A percentile compares a stretch with the other conserved stretches of the same genome.
phyloP scores from a whole-genome alignment of 2,888 invertebrate species.

The Helleia helle region DNA sequence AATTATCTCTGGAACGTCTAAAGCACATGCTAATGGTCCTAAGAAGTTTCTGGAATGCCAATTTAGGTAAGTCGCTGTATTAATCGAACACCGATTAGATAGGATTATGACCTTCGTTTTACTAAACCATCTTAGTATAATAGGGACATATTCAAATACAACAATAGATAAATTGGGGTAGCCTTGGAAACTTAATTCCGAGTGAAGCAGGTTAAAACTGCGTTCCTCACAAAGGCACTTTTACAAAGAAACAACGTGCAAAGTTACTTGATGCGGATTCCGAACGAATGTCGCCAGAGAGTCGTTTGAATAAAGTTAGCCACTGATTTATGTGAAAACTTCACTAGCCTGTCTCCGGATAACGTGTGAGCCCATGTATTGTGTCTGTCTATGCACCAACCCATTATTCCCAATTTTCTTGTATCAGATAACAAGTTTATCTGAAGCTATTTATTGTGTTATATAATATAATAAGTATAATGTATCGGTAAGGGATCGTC shows the following conservation, averaged over 20 bases:
- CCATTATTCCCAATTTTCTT: constrained; percentile 26
- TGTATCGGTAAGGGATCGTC: too few relatives aligned
- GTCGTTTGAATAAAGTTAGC: constrained; percentile 71
- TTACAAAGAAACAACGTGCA: constrained; percentile 47
- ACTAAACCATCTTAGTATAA: too few relatives aligned
- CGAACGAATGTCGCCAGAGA: constrained; percentile 68
- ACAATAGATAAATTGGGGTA: too few relatives aligned
- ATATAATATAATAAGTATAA: too few relatives aligned
- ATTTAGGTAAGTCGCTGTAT: too few relatives aligned
- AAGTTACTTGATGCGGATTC: constrained; percentile 59
- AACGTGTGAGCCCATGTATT: constrained; percentile 48
- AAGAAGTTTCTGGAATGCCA: too few relatives aligned
- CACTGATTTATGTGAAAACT: constrained; percentile 69
- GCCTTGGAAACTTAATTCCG: background rate
- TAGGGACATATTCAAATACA: too few relatives aligned
- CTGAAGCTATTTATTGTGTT: too few relatives aligned
- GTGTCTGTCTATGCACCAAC: constrained; percentile 42
- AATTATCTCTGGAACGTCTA: too few relatives aligned
- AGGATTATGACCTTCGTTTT: too few relatives aligned
- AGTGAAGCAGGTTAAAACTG: background rate
- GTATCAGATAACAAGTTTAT: constrained; percentile 32
- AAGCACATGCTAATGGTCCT: too few relatives aligned
- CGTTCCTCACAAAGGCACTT: constrained; percentile 27
- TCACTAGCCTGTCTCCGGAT: constrained; percentile 41
- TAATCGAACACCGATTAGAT: too few relatives aligned